These are phyloP conservation scores for Halichoeres trimaculatus DNA, from an alignment of 2,113 vertebrate species.

Conservation along the genomic window DNA sequence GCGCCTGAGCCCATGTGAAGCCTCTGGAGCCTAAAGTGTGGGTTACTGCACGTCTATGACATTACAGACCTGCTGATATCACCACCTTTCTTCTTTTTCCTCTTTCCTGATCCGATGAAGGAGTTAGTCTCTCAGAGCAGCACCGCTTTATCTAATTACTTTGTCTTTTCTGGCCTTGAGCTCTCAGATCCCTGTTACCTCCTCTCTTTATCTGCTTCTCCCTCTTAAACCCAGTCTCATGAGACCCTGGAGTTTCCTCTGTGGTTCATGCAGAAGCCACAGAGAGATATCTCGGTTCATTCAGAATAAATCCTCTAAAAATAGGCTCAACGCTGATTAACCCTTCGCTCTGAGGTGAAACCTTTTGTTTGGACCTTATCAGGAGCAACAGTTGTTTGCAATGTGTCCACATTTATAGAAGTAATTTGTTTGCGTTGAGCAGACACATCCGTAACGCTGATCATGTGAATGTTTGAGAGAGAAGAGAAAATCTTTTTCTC, in stretches of 20 bases:
- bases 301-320: conserved; percentile 6
- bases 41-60: neutral
- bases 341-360: neutral
- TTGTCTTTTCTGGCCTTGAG: conserved; percentile 37
- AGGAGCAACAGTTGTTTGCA: conserved; percentile 7
- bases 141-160: conserved; percentile 34
- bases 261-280: conserved; percentile 23
- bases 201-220: conserved; percentile 10
- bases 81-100: neutral
- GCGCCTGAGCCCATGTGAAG: neutral
- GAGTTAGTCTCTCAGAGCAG: neutral
- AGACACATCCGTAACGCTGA: conserved; percentile 3
- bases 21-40: neutral
- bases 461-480: conserved; percentile 1
- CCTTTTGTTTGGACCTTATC: neutral
- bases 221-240: conserved; percentile 7
- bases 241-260: conserved; percentile 26
- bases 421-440: conserved; percentile 22
- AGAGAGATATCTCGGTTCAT: conserved; percentile 22
- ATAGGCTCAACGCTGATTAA: conserved; percentile 9
- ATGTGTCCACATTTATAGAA: conserved; percentile 1
- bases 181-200: neutral
- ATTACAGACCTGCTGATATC: neutral
- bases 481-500: conserved; percentile 2
- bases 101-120: neutral